Evolutionary conservation across 37 sponge, comb jelly and placozoan genomes (phyloP), one percentile per base, ranked within the genome.

Genomic region (Agelas oroides): DNA sequence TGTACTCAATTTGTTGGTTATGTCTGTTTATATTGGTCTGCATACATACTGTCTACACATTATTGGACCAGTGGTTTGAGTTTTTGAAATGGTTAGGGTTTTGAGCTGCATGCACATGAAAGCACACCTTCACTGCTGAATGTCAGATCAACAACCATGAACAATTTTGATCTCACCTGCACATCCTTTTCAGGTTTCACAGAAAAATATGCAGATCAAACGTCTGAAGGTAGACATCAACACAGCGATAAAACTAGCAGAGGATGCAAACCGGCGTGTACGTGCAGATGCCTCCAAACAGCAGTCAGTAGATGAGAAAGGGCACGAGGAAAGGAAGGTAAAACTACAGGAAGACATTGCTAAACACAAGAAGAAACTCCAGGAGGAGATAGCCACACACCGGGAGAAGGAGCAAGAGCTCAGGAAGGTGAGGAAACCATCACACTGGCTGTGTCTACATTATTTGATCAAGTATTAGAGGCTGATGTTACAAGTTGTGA

Each of bases 381-480:
- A 75, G n/a, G 87, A 88, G 16, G 27, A 66, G 20, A 63, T 87
- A 16, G 76, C 80, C 25, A 86, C 79, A 17, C 86, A 97, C 84
- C 78, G 84, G 57, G 92, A 95, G 59, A 88, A 83, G 18, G 98
- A 97, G 57, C 90, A 84, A 30, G 54, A 75, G 35, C 71, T 93
- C 58, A 86, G 96, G 84, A 90, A 89, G 89, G 95, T 94, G 25
- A 30, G 59, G 1, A 16, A 20, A 1, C 46, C 8, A 46, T 46
- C n/a, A n/a, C n/a, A 5, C 38, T 65, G 25, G 14, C 21, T 15
- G 25, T 65, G 18, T 14, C 18, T n/a, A 15, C 25, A 65, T 20
- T 20, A 21, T 25, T 21, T 21, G 21, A 28, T 28, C 25, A 21
- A 15, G 21, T 65, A 25, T 65, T n/a, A n/a, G n/a, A n/a, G n/a